These are phyloP conservation scores for Coryphaenoides rupestris DNA, from an alignment of 2,113 vertebrate genomes.

Conservation along the genomic window DNA sequence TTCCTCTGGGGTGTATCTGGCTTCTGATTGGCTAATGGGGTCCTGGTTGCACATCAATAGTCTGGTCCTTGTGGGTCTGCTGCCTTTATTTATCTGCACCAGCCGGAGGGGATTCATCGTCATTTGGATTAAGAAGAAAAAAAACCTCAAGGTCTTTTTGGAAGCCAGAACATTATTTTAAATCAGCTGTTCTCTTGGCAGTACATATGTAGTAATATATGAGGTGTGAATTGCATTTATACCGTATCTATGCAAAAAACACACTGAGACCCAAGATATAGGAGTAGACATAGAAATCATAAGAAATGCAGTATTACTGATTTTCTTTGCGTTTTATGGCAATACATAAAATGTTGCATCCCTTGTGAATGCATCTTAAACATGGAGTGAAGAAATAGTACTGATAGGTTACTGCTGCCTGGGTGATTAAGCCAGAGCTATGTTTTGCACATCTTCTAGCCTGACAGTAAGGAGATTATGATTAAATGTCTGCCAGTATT, in stretches of 20 bases:
- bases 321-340: too few species aligned
- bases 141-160: neutral
- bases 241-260: too few species aligned
- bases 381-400: too few species aligned
- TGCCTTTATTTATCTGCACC: slow-evolving; percentile 23
- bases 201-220: slow-evolving; percentile 6
- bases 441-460: too few species aligned
- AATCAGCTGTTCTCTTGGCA: slow-evolving; percentile 14
- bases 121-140: slow-evolving; percentile 1
- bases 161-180: slow-evolving; percentile 16
- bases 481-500: slow-evolving; percentile 24
- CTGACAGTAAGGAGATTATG: neutral
- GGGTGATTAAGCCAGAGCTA: too few species aligned
- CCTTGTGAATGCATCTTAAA: too few species aligned
- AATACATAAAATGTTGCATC: too few species aligned
- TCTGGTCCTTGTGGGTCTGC: slow-evolving; percentile 19
- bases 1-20: slow-evolving; percentile 27
- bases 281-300: too few species aligned
- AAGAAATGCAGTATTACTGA: too few species aligned
- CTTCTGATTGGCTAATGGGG: slow-evolving; percentile 41
- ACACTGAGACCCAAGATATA: too few species aligned
- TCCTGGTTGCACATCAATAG: slow-evolving; percentile 23
- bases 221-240: slow-evolving; percentile 7
- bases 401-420: too few species aligned
- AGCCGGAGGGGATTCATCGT: slow-evolving; percentile 10